Base-by-base conservation (phyloP, 2,888 invertebrate genomes). In the Lutraria lutraria region DNA sequence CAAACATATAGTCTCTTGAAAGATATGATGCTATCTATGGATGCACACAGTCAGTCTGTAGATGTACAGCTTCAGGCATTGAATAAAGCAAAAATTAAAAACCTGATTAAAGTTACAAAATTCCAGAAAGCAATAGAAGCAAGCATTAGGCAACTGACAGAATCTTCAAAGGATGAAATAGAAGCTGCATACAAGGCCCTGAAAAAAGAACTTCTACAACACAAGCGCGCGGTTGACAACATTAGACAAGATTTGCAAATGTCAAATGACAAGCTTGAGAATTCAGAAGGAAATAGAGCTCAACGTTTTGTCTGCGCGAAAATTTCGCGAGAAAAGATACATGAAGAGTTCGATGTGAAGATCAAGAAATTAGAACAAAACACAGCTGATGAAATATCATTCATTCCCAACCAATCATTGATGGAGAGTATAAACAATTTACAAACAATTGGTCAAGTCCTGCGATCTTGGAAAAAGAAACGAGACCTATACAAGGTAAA, bases 281-380 rank as follows among this genome's bases (percentile, higher is more conserved):
- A 76, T 8, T 72, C 84, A 4, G 84, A 72, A 76, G 72, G 53
- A 54, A 84, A 84, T 29, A 84, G 76, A 29, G 72, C 84, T 12
- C 84, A 84, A 15, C 72, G 19, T 25, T 84, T 84, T 31, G 84
- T 84, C 21, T 84, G 84, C 21, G 52, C 76, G 54, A 84, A 84
- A 53, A 29, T 76, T 0, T 53, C 29, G 0, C 0, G 54, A 29
- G 16, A 52, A 29, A 72, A 76, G 43, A 84, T 84, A 15, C 16
- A 15, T 29, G 76, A 31, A 54, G 84, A 29, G 21, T 31, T 68
- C 43, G 8, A 52, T 4, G 76, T 16, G 76, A 76, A 76, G 31
- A 19, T 53, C 31, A 16, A 29, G 54, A 1, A 15, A 31, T 52
- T 53, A 21, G 31, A 54, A 31, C 43, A 16, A 0, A 31, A 84